Conservation (phyloP, 1,140 invertebrate genomes). For the Magallana ariakensis region DNA sequence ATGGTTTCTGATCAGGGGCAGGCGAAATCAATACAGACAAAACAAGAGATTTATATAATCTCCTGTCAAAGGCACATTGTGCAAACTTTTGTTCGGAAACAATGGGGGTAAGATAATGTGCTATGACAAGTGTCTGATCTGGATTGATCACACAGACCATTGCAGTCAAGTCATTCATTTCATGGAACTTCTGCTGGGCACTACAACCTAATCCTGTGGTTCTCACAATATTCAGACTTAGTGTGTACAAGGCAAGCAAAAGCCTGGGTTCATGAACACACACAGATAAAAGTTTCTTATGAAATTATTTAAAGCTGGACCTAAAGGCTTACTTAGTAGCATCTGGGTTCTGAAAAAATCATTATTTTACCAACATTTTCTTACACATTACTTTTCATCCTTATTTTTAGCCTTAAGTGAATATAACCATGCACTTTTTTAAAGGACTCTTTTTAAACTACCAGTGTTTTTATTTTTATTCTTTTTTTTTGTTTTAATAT, state of each 20-base stretch:
- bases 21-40: conserved; percentile 50
- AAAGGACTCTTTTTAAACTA: too few relatives aligned
- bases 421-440: too few relatives aligned
- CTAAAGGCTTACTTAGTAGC: too few relatives aligned
- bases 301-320: too few relatives aligned
- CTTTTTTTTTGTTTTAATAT: too few relatives aligned
- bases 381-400: too few relatives aligned
- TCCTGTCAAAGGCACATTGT: conserved; percentile 16
- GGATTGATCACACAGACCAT: conserved; percentile 58
- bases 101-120: conserved; percentile 40
- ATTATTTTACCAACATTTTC: too few relatives aligned
- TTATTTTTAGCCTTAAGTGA: too few relatives aligned
- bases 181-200: neutral
- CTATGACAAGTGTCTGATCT: conserved; percentile 56
- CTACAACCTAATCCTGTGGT: neutral
- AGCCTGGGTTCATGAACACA: neutral
- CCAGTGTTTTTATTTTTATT: too few relatives aligned
- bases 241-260: too few relatives aligned
- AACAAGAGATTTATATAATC: conserved; percentile 62
- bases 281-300: neutral
- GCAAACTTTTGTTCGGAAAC: conserved; percentile 36
- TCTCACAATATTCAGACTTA: too few relatives aligned
- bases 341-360: too few relatives aligned
- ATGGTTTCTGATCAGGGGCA: conserved; percentile 46
- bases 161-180: conserved; percentile 43